These are phyloP conservation scores for Pseudomyrmex dendroicus DNA, from an alignment of 1,140 invertebrate genomes.

Conservation along the genomic window DNA sequence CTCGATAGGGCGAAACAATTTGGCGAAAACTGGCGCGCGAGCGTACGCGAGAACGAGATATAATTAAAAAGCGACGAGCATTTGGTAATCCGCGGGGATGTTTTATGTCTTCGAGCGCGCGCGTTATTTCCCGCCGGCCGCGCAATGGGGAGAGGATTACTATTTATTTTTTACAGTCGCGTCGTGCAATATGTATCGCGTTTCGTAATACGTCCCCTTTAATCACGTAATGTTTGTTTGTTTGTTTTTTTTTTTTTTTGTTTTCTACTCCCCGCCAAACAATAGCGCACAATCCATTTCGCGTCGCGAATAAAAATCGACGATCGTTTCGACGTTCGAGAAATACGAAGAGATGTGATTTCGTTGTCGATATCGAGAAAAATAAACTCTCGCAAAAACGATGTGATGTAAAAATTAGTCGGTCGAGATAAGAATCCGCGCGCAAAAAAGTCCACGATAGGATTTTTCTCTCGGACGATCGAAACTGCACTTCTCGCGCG, in stretches of 20 bases:
- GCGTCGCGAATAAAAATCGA: background rate
- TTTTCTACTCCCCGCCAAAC: background rate
- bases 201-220: conserved; percentile 36
- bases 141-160: conserved; percentile 42
- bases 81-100: conserved; percentile 47
- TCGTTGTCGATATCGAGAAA: background rate
- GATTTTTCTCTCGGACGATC: background rate
- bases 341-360: background rate
- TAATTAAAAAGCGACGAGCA: conserved; percentile 70
- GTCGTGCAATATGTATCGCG: conserved; percentile 1
- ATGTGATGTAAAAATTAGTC: too few relatives aligned
- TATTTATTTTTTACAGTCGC: conserved; percentile 73
- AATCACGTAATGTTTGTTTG: conserved; percentile 53
- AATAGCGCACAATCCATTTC: conserved; percentile 55
- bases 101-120: conserved; percentile 59
- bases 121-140: conserved; percentile 42
- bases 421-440: too few relatives aligned
- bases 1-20: conserved; percentile 43
- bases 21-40: background rate
- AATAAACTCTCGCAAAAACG: background rate
- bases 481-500: background rate
- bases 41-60: conserved; percentile 31
- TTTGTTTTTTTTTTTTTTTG: background rate
- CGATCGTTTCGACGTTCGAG: background rate
- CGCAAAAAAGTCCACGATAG: background rate